phyloP scores from a whole-genome alignment of 2,113 vertebrate genomes.

The Chaenogobius annularis region DNA sequence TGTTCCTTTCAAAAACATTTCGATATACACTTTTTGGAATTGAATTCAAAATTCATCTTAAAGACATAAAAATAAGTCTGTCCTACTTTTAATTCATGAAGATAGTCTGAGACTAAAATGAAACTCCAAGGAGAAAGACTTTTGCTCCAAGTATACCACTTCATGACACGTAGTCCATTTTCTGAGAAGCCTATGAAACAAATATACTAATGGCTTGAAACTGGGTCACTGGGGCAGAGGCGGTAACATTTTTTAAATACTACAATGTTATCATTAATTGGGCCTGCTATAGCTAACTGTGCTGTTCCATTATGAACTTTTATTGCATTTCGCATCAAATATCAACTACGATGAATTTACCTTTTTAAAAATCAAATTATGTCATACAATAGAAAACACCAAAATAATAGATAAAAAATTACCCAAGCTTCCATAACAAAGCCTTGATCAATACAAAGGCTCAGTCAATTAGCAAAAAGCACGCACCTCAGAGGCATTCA shows the following conservation, averaged over 20 bases:
- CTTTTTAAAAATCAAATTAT: background rate
- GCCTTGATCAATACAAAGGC: background rate
- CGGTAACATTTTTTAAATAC: slow-evolving; percentile 38
- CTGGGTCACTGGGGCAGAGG: slow-evolving; percentile 25
- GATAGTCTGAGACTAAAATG: slow-evolving; percentile 46
- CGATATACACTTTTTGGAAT: background rate
- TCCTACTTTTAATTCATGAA: background rate
- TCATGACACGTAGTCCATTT: slow-evolving; percentile 12
- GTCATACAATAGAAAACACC: background rate
- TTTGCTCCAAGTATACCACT: background rate
- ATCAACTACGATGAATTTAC: background rate
- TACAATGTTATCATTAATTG: slow-evolving; percentile 25
- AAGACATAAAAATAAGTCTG: background rate
- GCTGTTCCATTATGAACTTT: slow-evolving; percentile 8
- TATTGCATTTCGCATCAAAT: background rate
- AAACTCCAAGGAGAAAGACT: slow-evolving; percentile 10
- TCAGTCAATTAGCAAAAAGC: slow-evolving; percentile 33
- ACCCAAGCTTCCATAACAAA: background rate
- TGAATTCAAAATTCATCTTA: background rate
- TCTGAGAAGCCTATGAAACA: slow-evolving; percentile 14
- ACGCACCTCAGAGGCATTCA: slow-evolving; percentile 58
- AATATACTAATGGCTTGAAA: slow-evolving; percentile 27
- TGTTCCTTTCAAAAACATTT: background rate
- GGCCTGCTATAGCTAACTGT: background rate
- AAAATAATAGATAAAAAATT: background rate